Evolutionary conservation across 2,113 vertebrate genomes (phyloP).

Genomic region (Halcyon malimbica): DNA sequence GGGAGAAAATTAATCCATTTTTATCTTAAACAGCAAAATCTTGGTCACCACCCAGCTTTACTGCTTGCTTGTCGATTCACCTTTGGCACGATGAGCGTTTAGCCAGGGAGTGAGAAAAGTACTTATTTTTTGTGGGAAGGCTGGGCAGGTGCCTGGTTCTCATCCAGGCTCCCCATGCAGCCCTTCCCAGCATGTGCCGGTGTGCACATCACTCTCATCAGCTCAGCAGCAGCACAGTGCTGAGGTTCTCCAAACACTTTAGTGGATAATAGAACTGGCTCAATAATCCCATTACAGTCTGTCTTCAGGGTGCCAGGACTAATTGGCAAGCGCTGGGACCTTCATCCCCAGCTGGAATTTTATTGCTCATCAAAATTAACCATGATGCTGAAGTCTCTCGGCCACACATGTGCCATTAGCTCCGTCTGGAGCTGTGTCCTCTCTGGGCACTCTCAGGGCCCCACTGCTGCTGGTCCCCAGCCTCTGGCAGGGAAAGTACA

Average conservation of each 20-base stretch:
- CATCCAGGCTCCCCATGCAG: background rate
- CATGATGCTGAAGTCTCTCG: background rate
- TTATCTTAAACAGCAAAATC: background rate
- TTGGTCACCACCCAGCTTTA: background rate
- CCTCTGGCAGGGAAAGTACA: background rate
- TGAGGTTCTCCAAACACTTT: background rate
- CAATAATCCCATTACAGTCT: constrained; percentile 59
- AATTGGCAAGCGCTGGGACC: constrained; percentile 49
- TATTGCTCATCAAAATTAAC: constrained; percentile 56
- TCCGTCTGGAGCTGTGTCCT: background rate
- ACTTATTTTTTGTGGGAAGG: background rate
- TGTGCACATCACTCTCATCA: background rate
- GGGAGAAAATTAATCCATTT: background rate
- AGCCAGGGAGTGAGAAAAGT: background rate
- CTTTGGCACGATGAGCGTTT: background rate
- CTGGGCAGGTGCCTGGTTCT: background rate
- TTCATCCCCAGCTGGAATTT: constrained; percentile 61
- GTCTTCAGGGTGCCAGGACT: constrained; percentile 58
- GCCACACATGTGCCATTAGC: background rate
- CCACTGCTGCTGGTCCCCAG: background rate
- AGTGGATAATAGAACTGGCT: constrained; percentile 15
- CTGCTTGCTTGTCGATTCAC: background rate
- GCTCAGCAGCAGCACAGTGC: background rate
- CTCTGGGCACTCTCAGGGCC: background rate
- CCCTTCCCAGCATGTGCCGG: background rate